A percentile compares a stretch with the other conserved stretches of the same genome.
phyloP scores from a whole-genome alignment of 2,113 vertebrate species.

The Chiloscyllium plagiosum region DNA sequence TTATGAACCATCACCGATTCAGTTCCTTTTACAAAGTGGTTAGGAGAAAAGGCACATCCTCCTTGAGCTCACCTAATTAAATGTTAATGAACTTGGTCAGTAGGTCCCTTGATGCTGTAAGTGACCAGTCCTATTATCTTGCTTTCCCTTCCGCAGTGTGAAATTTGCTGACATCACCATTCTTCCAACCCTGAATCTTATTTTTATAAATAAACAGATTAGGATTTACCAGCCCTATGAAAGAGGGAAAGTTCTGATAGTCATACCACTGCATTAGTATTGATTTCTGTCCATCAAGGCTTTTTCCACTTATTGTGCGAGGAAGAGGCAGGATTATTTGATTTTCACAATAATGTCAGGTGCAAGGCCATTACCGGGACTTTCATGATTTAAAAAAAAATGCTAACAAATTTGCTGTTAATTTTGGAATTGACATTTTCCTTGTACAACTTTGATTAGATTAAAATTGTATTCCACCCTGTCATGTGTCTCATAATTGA shows the following conservation, averaged over 20 bases:
- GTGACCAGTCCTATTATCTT: background rate
- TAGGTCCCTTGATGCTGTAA: background rate
- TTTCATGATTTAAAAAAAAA: background rate
- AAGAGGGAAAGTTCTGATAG: too few relatives aligned
- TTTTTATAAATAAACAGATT: background rate
- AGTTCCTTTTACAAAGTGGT: background rate
- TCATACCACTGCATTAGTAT: slow-evolving; percentile 13
- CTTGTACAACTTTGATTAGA: background rate
- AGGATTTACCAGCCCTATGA: background rate
- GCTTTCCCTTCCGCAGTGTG: background rate
- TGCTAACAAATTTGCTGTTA: background rate
- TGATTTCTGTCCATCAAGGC: slow-evolving; percentile 1
- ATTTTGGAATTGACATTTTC: background rate
- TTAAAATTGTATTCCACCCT: background rate
- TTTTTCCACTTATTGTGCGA: background rate
- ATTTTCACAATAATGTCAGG: background rate
- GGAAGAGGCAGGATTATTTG: background rate
- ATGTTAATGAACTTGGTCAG: slow-evolving; percentile 5
- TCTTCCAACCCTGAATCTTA: background rate
- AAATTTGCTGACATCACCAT: background rate
- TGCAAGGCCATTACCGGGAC: background rate
- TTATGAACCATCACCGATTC: background rate
- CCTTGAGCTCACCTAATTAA: background rate
- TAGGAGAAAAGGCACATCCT: background rate
- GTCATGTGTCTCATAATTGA: background rate